These are phyloP conservation scores for Hystrix cristata DNA, from an alignment of 2,113 vertebrate genomes.

Conservation along the genomic window DNA sequence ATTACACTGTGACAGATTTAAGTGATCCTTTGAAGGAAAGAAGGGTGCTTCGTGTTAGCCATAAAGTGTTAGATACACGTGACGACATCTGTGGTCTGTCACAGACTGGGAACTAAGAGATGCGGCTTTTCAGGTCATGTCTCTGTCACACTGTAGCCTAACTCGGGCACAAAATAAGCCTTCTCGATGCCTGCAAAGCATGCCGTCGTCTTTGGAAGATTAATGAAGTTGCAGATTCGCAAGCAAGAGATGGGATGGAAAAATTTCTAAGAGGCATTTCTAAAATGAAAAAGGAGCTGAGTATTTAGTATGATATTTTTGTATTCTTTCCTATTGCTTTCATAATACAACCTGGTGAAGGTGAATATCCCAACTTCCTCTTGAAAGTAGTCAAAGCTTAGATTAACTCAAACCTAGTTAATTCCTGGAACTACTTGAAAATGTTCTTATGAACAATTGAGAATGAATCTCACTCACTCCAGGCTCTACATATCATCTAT, in stretches of 20 bases:
- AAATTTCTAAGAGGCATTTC: background rate
- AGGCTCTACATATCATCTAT: background rate
- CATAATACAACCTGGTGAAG: background rate
- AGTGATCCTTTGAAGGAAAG: constrained; percentile 61
- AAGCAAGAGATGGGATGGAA: background rate
- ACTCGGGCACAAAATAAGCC: background rate
- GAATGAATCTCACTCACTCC: background rate
- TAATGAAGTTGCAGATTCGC: constrained; percentile 26
- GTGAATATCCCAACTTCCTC: constrained; percentile 33
- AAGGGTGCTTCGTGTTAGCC: constrained; percentile 42
- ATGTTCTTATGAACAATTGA: background rate
- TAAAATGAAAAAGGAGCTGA: background rate
- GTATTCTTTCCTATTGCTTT: background rate
- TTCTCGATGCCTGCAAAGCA: background rate
- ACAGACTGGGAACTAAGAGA: constrained; percentile 60
- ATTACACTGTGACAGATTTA: constrained; percentile 62
- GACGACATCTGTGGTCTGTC: constrained; percentile 71
- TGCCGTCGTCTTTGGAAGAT: constrained; percentile 35
- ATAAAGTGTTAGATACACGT: constrained; percentile 69
- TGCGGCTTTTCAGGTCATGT: constrained; percentile 51
- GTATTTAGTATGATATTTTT: background rate
- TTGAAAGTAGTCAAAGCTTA: background rate
- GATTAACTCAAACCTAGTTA: background rate
- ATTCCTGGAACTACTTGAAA: background rate
- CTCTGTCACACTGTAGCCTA: constrained; percentile 48